These are phyloP conservation scores for Panagrolaimus sp. DNA, from an alignment of 1,140 invertebrate genomes.

Conservation along the genomic window DNA sequence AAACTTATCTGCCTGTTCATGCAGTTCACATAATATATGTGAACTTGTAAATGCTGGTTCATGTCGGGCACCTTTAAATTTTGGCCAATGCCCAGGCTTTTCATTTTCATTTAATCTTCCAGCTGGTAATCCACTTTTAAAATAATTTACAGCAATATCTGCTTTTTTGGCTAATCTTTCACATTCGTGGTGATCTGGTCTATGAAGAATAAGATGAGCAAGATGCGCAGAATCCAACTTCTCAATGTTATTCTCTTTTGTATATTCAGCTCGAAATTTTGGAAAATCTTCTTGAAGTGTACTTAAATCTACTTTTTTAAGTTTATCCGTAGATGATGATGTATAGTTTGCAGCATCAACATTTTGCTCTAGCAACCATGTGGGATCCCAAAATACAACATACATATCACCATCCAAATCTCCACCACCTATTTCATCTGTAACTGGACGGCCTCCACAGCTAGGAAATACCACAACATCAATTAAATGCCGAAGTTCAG, in stretches of 20 bases:
- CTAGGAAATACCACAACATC: slow-evolving; percentile 59
- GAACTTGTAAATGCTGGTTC: no score
- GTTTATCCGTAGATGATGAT: background rate
- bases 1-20: no score
- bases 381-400: slow-evolving; percentile 53
- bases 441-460: slow-evolving; percentile 53
- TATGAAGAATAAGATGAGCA: slow-evolving; percentile 48
- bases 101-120: no score
- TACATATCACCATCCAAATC: slow-evolving; percentile 59
- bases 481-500: slow-evolving; percentile 51
- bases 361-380: slow-evolving; percentile 46
- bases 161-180: slow-evolving; percentile 43
- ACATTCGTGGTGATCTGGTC: slow-evolving; percentile 40
- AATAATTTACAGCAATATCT: slow-evolving; percentile 47
- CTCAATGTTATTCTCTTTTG: slow-evolving; percentile 48
- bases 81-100: no score
- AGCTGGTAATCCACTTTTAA: slow-evolving; percentile 41
- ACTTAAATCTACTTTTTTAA: slow-evolving; percentile 17
- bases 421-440: slow-evolving; percentile 58
- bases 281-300: slow-evolving; percentile 54
- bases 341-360: slow-evolving; percentile 40
- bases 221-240: slow-evolving; percentile 50
- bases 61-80: no score
- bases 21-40: no score
- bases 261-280: slow-evolving; percentile 43